Evolutionary conservation across 2,888 invertebrate species (phyloP).

Genomic region (Pseudococcus viburni): DNA sequence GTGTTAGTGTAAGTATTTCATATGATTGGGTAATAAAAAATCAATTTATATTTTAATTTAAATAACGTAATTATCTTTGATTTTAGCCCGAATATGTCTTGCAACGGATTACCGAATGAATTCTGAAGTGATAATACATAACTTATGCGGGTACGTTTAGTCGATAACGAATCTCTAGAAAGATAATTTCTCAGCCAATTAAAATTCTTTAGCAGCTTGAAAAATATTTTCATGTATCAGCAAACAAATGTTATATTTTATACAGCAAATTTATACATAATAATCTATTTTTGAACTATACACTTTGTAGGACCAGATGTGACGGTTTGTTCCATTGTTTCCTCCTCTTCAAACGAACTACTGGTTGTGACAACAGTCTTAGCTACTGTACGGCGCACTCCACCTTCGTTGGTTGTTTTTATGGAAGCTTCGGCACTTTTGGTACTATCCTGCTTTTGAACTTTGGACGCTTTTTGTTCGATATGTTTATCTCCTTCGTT

Average conservation of each 20-base stretch:
- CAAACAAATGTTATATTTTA: slow-evolving; percentile 26
- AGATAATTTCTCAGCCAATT: neutral
- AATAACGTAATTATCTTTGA: neutral
- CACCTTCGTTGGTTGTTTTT: slow-evolving; percentile 66
- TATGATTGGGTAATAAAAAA: neutral
- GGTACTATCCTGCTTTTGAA: slow-evolving; percentile 63
- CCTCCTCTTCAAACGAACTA: slow-evolving; percentile 65
- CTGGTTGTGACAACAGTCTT: slow-evolving; percentile 59
- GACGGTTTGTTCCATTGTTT: slow-evolving; percentile 61
- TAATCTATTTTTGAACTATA: slow-evolving; percentile 62
- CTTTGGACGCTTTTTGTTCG: slow-evolving; percentile 60
- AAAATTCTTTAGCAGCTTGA: slow-evolving; percentile 3
- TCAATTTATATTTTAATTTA: no score
- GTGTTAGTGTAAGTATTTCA: slow-evolving; percentile 60
- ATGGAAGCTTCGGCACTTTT: slow-evolving; percentile 63
- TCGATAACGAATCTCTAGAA: neutral
- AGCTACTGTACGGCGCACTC: slow-evolving; percentile 61
- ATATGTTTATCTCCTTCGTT: slow-evolving; percentile 64
- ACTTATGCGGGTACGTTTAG: neutral
- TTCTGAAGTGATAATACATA: neutral
- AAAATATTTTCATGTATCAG: neutral
- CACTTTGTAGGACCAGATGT: slow-evolving; percentile 54
- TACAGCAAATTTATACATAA: slow-evolving; percentile 25
- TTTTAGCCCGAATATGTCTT: slow-evolving; percentile 62
- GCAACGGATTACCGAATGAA: slow-evolving; percentile 51